Conservation (phyloP, 2,888 invertebrate genomes). For the Fragum sueziense region DNA sequence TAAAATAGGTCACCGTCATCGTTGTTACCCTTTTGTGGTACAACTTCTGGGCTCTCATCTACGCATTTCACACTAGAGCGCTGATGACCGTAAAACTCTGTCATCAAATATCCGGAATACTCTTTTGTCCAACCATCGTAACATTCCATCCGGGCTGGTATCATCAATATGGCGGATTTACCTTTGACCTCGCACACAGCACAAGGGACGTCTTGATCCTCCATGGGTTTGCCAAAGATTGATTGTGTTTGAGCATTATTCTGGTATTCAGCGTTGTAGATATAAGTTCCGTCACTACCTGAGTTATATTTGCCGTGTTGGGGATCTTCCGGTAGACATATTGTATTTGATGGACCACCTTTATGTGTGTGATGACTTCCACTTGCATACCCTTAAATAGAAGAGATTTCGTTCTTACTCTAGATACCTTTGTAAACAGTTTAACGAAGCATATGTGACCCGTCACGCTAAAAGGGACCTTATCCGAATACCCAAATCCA, state of each 20-base stretch:
- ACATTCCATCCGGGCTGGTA: slow-evolving; percentile 6
- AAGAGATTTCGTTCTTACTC: too few species aligned
- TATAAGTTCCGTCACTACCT: neutral
- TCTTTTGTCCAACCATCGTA: slow-evolving; percentile 6
- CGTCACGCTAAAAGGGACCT: too few species aligned
- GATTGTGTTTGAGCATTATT: neutral
- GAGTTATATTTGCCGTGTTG: neutral
- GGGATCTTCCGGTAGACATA: slow-evolving; percentile 6
- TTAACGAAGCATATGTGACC: too few species aligned
- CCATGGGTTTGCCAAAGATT: neutral
- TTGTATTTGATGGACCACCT: slow-evolving; percentile 7
- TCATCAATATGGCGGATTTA: slow-evolving; percentile 4
- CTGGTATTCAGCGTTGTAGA: neutral
- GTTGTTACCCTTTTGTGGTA: neutral
- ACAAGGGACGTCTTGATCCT: slow-evolving; percentile 19
- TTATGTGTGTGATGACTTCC: slow-evolving; percentile 3
- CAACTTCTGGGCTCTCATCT: slow-evolving; percentile 6
- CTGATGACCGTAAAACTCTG: neutral
- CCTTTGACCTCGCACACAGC: neutral
- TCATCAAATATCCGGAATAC: slow-evolving; percentile 18
- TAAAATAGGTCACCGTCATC: slow-evolving; percentile 2
- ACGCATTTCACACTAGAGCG: neutral
- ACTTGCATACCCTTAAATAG: too few species aligned
- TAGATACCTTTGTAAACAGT: too few species aligned
- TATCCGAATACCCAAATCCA: too few species aligned